Evolutionary conservation across 2,113 vertebrate species (phyloP), one percentile per base, ranked within the genome.

Genomic region (Silurus meridionalis): DNA sequence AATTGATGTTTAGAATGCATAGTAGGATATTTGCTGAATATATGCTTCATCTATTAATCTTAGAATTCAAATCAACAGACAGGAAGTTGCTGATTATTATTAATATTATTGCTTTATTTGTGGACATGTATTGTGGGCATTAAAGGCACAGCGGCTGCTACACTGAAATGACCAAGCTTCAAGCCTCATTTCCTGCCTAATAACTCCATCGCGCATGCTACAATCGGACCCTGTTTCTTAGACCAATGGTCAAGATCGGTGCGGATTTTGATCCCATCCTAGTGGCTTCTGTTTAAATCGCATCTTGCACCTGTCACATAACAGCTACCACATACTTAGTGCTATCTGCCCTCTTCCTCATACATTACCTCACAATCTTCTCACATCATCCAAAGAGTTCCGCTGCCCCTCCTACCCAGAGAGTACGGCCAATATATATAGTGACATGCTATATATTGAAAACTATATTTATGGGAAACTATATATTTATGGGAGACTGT

Each of bases 101-200:
- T 81, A 46, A 60, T 81, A 63, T 48, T 81, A 63, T 63, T 81
- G 79, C 58, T 80, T 23, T 57, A 52, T 57, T 52, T 8, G 55
- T 58, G 28, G 55, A 55, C 21, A 37, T 37, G 37, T 37, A 37
- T 37, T 37, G 2, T 37, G 37, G 37, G 23, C 53, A 46, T 28
- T 60, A 48, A 83, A 83, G 82, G 82, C 83, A 84, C 83, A 28
- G 55, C 2, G n/a, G 83, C 48, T 52, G 23, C 69, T 11, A 58
- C 53, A n/a, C 9, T 11, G 1, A 83, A 21, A 64, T 14, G 66
- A 67, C 14, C 6, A 25, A 67, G 66, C 25, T 11, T 67, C 25
- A 58, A 58, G 13, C 25, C n/a, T 55, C 8, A 28, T 37, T 37
- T 67, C 50, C 66, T 14, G 75, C 11, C 53, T n/a, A 5, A 28